phyloP scores from a whole-genome alignment of 2,113 vertebrate genomes.

The Sinocyclocheilus rhinocerous region DNA sequence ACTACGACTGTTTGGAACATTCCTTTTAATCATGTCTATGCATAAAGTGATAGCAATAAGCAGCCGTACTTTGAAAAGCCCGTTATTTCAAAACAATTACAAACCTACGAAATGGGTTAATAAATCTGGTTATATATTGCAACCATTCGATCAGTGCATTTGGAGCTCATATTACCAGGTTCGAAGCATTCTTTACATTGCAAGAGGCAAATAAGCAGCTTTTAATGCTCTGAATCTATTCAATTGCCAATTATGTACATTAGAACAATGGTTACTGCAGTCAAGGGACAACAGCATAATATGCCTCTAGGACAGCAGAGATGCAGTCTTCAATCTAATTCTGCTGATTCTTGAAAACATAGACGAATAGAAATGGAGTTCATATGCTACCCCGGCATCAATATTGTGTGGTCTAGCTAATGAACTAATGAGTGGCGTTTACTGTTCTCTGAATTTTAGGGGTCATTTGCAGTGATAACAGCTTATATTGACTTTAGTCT shows the following conservation, averaged over 20 bases:
- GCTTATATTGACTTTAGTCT: background rate
- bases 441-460: constrained; percentile 4
- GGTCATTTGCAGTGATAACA: background rate
- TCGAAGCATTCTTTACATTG: constrained; percentile 78
- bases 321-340: constrained; percentile 74
- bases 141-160: constrained; percentile 75
- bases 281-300: constrained; percentile 74
- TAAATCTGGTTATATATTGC: constrained; percentile 68
- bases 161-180: constrained; percentile 73
- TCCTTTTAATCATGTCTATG: constrained; percentile 26
- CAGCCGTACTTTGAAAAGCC: constrained; percentile 38
- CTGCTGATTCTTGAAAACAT: constrained; percentile 63
- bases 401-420: constrained; percentile 41
- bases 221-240: constrained; percentile 82
- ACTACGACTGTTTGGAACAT: background rate
- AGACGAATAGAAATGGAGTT: constrained; percentile 65
- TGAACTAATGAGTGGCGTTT: constrained; percentile 49
- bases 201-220: constrained; percentile 74
- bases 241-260: constrained; percentile 80
- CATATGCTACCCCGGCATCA: constrained; percentile 23
- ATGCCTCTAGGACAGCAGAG: constrained; percentile 74
- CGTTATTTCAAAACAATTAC: constrained; percentile 73
- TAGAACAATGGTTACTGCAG: constrained; percentile 71
- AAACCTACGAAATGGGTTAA: constrained; percentile 67
- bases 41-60: constrained; percentile 29